phyloP scores from a whole-genome alignment of 2,113 vertebrate genomes.

The Abramis brama region DNA sequence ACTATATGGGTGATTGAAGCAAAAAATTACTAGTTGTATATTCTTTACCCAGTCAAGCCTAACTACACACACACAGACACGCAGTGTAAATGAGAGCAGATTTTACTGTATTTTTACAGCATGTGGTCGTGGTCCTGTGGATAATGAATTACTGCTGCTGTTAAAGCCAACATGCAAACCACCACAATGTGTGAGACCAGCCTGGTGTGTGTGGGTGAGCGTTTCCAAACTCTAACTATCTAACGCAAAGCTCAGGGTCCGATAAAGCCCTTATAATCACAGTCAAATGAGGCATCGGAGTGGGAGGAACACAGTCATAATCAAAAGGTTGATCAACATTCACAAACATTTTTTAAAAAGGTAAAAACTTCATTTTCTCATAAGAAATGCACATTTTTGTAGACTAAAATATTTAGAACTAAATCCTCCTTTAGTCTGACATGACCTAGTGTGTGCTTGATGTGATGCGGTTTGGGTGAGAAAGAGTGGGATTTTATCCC shows the following conservation, averaged over 20 bases:
- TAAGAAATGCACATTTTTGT: neutral
- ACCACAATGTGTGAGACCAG: slow-evolving; percentile 31
- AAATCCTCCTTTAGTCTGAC: neutral
- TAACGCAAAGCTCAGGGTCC: neutral
- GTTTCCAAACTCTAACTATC: slow-evolving; percentile 2
- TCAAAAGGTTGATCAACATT: neutral
- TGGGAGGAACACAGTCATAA: neutral
- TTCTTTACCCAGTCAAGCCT: slow-evolving; percentile 57
- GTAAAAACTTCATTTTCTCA: neutral
- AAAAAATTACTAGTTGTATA: slow-evolving; percentile 54
- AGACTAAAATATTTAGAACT: neutral
- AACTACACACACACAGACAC: slow-evolving; percentile 38
- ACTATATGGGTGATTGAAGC: slow-evolving; percentile 16
- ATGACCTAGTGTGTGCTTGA: slow-evolving; percentile 10
- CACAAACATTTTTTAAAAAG: neutral
- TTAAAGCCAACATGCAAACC: slow-evolving; percentile 53
- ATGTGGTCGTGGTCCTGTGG: slow-evolving; percentile 60
- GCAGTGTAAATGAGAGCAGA: slow-evolving; percentile 51
- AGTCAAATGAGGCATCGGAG: neutral
- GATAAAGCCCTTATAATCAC: slow-evolving; percentile 26
- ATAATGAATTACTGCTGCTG: slow-evolving; percentile 61
- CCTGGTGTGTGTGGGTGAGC: slow-evolving; percentile 24
- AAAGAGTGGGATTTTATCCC: slow-evolving; percentile 32
- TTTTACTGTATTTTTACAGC: slow-evolving; percentile 56
- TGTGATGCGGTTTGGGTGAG: neutral